Evolutionary conservation across 2,113 vertebrate species (phyloP), one percentile per base, ranked within the genome.

Genomic region (Entomyzon cyanotis): DNA sequence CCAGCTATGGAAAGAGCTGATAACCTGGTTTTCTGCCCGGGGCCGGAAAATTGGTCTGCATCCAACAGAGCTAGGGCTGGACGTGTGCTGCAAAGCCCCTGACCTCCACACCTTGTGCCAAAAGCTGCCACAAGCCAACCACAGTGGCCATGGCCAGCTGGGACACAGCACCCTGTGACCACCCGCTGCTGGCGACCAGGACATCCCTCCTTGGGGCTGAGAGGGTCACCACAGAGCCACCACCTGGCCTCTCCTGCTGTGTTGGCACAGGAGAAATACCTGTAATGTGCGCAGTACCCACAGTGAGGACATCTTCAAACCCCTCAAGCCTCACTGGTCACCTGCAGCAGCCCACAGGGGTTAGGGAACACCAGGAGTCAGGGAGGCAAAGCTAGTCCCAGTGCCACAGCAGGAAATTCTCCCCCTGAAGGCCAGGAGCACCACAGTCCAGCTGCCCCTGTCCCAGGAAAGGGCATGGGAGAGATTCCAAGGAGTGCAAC

Each of bases 81-180:
- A 2, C 0, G 0, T 0, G 60, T 9, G 33, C 46, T 12, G 5
- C 7, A 8, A 41, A 46, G n/a, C 41, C 76, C 30, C 46, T 0
- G 2, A 15, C 28, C n/a, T 6, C 18, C 50, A 1, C 7, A 4
- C 2, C 73, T 46, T 44, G 49, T 30, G 53, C 39, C 70, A 27
- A 41, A 85, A 68, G 15, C 55, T 28, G 28, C 46, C 88, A 30
- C 30, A 50, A 17, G 20, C 33, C 56, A n/a, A 4, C 10, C 53
- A 24, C 33, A 1, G 71, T 1, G 37, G 37, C 35, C 21, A 0
- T 0, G 7, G 73, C 39, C 42, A 27, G 52, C 56, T 21, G 59
- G 41, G 35, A 42, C 20, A 6, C 30, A 39, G 33, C 10, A 2
- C 22, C 55, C 74, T 11, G 33, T 0, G 3, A 7, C 8, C 64